Evolutionary conservation across 2,888 invertebrate species (phyloP).

Genomic region (Ceramica pisi): DNA sequence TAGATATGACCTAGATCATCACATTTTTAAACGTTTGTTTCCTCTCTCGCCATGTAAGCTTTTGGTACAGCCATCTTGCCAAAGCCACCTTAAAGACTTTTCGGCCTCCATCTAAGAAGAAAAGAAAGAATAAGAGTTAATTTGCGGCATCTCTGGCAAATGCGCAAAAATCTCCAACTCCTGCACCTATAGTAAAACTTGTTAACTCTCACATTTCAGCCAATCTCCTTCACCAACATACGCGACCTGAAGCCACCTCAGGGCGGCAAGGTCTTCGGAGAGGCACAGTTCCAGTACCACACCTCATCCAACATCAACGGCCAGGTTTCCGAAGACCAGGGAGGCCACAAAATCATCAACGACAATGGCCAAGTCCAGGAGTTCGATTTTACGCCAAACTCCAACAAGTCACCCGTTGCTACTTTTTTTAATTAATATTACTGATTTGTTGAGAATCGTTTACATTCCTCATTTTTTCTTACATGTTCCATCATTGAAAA

Average conservation of each 20-base stretch:
- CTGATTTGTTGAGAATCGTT: background rate
- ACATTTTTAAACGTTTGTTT: no score
- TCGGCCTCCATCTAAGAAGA: no score
- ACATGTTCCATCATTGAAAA: background rate
- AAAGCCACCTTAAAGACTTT: no score
- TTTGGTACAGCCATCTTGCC: no score
- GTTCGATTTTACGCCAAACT: constrained; percentile 40
- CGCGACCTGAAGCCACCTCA: constrained; percentile 42
- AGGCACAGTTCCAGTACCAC: constrained; percentile 43
- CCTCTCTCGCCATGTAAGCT: no score
- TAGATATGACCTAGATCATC: no score
- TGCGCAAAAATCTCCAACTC: background rate
- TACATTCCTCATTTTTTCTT: background rate
- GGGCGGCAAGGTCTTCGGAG: constrained; percentile 51
- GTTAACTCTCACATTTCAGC: background rate
- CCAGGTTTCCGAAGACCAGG: constrained; percentile 39
- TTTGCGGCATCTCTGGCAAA: no score
- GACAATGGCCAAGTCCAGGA: constrained; percentile 47
- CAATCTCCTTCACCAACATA: constrained; percentile 9
- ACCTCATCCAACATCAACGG: constrained; percentile 41
- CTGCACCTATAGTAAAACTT: background rate
- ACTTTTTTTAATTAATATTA: constrained; percentile 7
- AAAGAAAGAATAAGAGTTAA: no score
- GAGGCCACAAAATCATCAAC: constrained; percentile 49
- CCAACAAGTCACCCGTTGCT: background rate